Base-by-base conservation (phyloP, 2,797 vertebrate species). In the Leptoclinus maculatus region DNA sequence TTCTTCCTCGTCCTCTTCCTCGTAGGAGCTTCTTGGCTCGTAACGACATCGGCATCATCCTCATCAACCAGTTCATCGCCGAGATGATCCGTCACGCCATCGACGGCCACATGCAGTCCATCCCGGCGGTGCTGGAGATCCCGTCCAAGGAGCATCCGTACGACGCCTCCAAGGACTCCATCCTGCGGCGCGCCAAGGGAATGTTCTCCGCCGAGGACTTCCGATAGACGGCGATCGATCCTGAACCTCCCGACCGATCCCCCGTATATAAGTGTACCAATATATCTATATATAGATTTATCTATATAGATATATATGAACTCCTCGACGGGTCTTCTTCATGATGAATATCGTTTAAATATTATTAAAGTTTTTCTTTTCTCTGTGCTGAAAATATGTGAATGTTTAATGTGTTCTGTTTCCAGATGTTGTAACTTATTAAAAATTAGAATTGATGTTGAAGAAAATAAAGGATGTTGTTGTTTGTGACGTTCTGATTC, bases 91-190 rank as follows among this genome's bases (percentile, higher is more conserved):
- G 97, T 2, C 98, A 99, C 0, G 97, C 96, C 1, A 97, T 98
- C 1, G 98, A 99, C 0, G 96, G 92, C 5, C 97, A 99, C 80
- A 93, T 96, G 86, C 86, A 96, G 78, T 98, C 98, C 2, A 96
- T 99, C 77, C 98, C 97, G 0, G 97, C 97, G 0, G 96, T 98
- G 29, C 90, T 99, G 82, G 97, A 99, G 94, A 99, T 99, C 80
- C 97, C 97, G 0, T 99, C 98, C 54, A 99, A 99, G 89, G 97
- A 99, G 85, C 98, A 99, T 71, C 98, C 98, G 0, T 99, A 99
- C 4, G 97, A 99, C 17, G 96, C 97, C 0, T 93, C 96, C 89
- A 98, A 98, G 93, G 98, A 99, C 94, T 99, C 97, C 64, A 98
- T 99, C 87, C 93, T 98, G 54, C 96, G 97, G 65, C 95, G 97